Percentiles rank a stretch among this genome's conserved stretches.
Conservation (phyloP, 64 coral and sea anemone genomes). For the Montipora foliosa region DNA sequence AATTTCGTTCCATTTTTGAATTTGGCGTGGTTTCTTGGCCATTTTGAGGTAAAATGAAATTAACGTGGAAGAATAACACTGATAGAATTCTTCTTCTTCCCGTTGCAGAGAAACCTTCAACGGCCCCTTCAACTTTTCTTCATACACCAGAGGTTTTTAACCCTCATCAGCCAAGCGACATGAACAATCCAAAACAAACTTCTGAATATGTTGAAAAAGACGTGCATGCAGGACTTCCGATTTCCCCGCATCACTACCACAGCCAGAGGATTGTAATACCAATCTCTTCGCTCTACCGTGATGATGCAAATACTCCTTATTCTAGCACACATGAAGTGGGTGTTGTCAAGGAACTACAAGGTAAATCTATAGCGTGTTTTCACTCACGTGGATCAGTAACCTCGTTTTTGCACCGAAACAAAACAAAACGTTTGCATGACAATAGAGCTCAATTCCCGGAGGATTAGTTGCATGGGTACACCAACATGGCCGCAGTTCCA, state of each 20-base stretch:
- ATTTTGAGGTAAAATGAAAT: too few species aligned
- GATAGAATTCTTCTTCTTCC: not conserved
- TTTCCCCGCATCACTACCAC: not conserved
- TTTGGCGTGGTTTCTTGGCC: too few species aligned
- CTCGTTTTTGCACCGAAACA: too few species aligned
- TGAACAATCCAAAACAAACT: not conserved
- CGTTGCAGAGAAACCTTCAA: not conserved
- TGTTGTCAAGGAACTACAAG: not conserved
- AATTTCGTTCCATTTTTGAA: too few species aligned
- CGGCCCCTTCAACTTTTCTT: not conserved
- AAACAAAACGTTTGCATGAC: too few species aligned
- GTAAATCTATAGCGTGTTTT: not conserved
- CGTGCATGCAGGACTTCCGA: not conserved
- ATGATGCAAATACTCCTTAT: not conserved
- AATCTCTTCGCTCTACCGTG: slow-evolving; percentile 23
- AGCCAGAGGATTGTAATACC: slow-evolving; percentile 37
- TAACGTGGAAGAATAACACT: too few species aligned
- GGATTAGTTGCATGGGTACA: too few species aligned
- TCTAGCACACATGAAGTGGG: not conserved
- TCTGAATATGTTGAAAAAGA: not conserved
- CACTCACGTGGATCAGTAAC: too few species aligned
- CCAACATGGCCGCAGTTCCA: too few species aligned
- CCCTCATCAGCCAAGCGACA: not conserved
- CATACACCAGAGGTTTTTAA: not conserved
- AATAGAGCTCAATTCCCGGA: too few species aligned